Percentiles rank a stretch among this genome's conserved stretches.
These are phyloP conservation scores for Corythaeola cristata DNA, from an alignment of 2,113 vertebrate species.

Conservation along the genomic window DNA sequence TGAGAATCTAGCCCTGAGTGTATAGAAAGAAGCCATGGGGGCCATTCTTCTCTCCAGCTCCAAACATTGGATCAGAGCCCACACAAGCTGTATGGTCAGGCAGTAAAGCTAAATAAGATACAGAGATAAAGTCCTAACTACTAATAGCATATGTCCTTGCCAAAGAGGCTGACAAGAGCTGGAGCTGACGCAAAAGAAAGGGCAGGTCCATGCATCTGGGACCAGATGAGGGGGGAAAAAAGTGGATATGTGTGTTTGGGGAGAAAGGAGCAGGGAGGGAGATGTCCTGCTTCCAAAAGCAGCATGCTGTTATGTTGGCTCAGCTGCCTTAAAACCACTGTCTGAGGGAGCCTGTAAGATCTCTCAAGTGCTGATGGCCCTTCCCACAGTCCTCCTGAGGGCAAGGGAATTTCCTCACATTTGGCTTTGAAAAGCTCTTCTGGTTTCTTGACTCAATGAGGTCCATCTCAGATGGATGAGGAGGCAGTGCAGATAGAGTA, in stretches of 20 bases:
- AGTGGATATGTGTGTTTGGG: background rate
- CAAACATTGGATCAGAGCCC: background rate
- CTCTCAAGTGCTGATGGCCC: background rate
- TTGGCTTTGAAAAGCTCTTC: background rate
- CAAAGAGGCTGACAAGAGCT: background rate
- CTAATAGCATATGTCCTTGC: background rate
- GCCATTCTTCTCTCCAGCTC: fast-evolving
- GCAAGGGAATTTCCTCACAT: background rate
- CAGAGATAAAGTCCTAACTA: background rate
- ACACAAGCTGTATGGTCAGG: background rate
- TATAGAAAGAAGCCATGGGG: background rate
- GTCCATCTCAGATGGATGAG: background rate
- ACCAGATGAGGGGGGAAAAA: background rate
- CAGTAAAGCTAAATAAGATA: background rate
- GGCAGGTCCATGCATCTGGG: background rate
- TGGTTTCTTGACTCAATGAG: background rate
- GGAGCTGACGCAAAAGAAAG: background rate
- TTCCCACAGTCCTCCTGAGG: background rate
- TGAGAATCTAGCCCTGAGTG: background rate
- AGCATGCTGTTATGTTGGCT: background rate
- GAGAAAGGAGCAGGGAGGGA: background rate
- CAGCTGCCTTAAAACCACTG: background rate
- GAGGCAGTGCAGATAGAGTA: background rate
- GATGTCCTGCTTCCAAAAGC: background rate
- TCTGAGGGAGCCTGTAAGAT: background rate